Percentiles rank a stretch among this genome's conserved stretches.
phyloP scores from a whole-genome alignment of 2,113 vertebrate species.

The Tragelaphus strepsiceros region DNA sequence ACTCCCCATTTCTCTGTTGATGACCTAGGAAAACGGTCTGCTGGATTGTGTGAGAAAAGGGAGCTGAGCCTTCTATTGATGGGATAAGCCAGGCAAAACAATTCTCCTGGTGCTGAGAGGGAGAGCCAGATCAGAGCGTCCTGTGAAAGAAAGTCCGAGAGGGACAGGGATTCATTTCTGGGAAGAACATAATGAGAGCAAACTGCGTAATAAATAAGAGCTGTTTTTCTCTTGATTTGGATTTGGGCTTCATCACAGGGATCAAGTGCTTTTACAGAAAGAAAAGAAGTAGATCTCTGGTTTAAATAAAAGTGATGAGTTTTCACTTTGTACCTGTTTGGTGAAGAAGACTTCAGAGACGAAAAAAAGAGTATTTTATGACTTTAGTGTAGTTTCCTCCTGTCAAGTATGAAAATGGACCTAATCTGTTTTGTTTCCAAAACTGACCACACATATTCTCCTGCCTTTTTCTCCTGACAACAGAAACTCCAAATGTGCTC shows the following conservation, averaged over 20 bases:
- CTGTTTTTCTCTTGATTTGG: slow-evolving; percentile 40
- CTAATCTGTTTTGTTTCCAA: not conserved
- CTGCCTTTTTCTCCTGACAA: not conserved
- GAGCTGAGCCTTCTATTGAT: slow-evolving; percentile 8
- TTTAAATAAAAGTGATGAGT: not conserved
- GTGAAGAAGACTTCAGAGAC: not conserved
- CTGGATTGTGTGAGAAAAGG: slow-evolving; percentile 64
- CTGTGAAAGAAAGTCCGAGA: slow-evolving; percentile 26
- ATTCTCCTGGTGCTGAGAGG: not conserved
- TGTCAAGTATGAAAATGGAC: not conserved
- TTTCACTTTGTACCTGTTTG: not conserved
- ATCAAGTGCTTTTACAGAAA: not conserved
- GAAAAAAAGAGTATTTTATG: not conserved
- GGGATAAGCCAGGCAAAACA: slow-evolving; percentile 65
- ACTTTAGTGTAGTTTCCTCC: not conserved
- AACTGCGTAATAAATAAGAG: slow-evolving; percentile 1
- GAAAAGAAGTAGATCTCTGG: not conserved
- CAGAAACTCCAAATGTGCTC: not conserved
- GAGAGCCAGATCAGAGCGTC: slow-evolving; percentile 24
- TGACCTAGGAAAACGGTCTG: slow-evolving; percentile 47
- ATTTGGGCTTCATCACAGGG: not conserved
- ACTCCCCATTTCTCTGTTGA: slow-evolving; percentile 26
- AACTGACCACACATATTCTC: not conserved
- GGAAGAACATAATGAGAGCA: slow-evolving; percentile 38
- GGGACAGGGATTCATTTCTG: slow-evolving; percentile 33